Conservation (phyloP, 2,888 invertebrate species). For the Ornithoptera priamus region DNA sequence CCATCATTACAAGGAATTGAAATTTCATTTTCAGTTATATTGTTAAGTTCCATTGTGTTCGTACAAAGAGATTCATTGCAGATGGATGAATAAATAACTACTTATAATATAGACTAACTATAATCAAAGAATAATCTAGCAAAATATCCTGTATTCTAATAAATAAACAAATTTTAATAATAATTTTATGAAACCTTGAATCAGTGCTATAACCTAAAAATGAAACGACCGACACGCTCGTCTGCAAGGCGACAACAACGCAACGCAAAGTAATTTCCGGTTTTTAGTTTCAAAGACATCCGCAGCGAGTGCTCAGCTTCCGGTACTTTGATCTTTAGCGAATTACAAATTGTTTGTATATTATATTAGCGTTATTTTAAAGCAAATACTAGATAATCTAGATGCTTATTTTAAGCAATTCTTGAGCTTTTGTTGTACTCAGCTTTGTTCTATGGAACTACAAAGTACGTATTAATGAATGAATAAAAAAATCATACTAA, state of each 20-base stretch:
- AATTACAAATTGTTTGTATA: slow-evolving; percentile 13
- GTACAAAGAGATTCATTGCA: too few relatives aligned
- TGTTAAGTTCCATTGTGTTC: too few relatives aligned
- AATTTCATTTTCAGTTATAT: too few relatives aligned
- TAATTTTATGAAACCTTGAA: not conserved
- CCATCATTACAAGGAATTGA: too few relatives aligned
- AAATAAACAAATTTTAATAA: not conserved
- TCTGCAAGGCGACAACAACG: slow-evolving; percentile 52
- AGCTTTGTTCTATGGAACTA: not conserved
- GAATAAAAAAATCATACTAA: not conserved
- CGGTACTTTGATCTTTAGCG: slow-evolving; percentile 39
- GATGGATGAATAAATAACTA: too few relatives aligned
- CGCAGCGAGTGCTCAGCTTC: slow-evolving; percentile 48
- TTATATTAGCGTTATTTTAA: not conserved
- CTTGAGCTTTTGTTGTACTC: too few relatives aligned
- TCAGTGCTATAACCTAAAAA: not conserved
- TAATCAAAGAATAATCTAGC: not conserved
- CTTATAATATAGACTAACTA: too few relatives aligned
- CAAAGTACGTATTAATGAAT: not conserved
- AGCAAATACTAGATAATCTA: too few relatives aligned
- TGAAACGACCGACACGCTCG: slow-evolving; percentile 2
- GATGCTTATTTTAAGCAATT: too few relatives aligned
- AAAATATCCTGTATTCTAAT: not conserved
- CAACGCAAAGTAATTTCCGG: slow-evolving; percentile 75
- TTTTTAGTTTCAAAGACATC: slow-evolving; percentile 77